A percentile compares a stretch with the other conserved stretches of the same genome.
phyloP scores from a whole-genome alignment of 2,797 vertebrate genomes.

The Microcaecilia unicolor region DNA sequence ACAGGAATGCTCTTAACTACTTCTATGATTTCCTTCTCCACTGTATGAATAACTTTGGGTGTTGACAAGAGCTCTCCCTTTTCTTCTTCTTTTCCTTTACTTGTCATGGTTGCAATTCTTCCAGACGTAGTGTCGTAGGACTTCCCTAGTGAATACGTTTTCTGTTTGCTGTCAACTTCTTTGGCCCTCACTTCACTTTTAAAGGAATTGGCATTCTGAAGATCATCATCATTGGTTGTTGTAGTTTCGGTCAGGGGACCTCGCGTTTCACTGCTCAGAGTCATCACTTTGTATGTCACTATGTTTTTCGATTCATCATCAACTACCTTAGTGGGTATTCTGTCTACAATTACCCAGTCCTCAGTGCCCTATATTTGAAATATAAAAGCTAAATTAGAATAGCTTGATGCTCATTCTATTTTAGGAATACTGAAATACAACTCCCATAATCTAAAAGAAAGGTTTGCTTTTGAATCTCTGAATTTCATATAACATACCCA shows the following conservation, averaged over 20 bases:
- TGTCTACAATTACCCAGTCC: slow-evolving; percentile 80
- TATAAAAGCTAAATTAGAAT: slow-evolving; percentile 75
- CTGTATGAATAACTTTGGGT: slow-evolving; percentile 46
- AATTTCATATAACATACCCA: too few relatives aligned
- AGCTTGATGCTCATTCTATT: slow-evolving; percentile 23
- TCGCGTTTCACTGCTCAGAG: slow-evolving; percentile 57
- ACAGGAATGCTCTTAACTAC: slow-evolving; percentile 47
- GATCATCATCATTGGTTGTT: slow-evolving; percentile 46
- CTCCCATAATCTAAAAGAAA: too few relatives aligned
- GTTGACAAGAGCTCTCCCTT: slow-evolving; percentile 36
- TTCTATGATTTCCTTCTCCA: slow-evolving; percentile 29
- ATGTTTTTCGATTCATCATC: slow-evolving; percentile 65
- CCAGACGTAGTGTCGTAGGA: slow-evolving; percentile 74
- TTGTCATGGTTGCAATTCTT: slow-evolving; percentile 71
- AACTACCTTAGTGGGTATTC: slow-evolving; percentile 71
- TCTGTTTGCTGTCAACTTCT: slow-evolving; percentile 63
- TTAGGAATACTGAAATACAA: slow-evolving; percentile 35
- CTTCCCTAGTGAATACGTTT: slow-evolving; percentile 64
- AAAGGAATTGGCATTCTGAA: slow-evolving; percentile 68
- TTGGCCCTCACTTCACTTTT: slow-evolving; percentile 58
- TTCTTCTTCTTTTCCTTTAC: slow-evolving; percentile 53
- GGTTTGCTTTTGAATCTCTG: too few relatives aligned
- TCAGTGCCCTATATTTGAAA: slow-evolving; percentile 78
- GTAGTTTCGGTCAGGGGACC: slow-evolving; percentile 46
- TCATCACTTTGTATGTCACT: slow-evolving; percentile 69